A percentile compares a stretch with the other conserved stretches of the same genome.
Conservation (phyloP, 2,113 vertebrate species). For the Edolisoma coerulescens region DNA sequence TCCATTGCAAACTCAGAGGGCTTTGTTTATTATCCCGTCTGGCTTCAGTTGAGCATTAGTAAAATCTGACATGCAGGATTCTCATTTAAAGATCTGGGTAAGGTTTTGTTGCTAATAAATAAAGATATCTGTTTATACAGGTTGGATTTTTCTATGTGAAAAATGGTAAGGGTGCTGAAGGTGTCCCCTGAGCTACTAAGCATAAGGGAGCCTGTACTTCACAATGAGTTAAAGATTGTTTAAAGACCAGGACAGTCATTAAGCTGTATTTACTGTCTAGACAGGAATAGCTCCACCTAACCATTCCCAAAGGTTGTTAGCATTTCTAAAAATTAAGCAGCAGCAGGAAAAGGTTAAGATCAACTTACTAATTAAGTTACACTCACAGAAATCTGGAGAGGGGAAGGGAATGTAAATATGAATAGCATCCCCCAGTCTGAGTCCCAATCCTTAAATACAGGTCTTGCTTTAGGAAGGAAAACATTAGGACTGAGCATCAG, state of each 20-base stretch:
- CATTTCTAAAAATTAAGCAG: slow-evolving; percentile 67
- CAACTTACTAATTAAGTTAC: slow-evolving; percentile 64
- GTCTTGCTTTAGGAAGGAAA: background rate
- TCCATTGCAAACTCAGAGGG: background rate
- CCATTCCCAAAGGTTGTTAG: slow-evolving; percentile 66
- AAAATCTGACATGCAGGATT: background rate
- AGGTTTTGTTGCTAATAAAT: background rate
- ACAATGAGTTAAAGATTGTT: slow-evolving; percentile 38
- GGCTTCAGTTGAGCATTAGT: background rate
- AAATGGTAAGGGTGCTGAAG: background rate
- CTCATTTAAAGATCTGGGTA: background rate
- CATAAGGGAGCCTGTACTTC: background rate
- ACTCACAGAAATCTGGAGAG: slow-evolving; percentile 42
- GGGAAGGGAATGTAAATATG: slow-evolving; percentile 21
- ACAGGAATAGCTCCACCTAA: slow-evolving; percentile 68
- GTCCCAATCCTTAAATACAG: background rate
- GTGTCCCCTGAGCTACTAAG: background rate
- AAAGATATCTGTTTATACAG: background rate
- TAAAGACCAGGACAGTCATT: slow-evolving; percentile 57
- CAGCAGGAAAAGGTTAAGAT: slow-evolving; percentile 60
- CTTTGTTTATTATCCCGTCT: background rate
- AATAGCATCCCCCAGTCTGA: background rate
- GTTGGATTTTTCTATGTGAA: background rate
- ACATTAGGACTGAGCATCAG: background rate
- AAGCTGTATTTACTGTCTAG: slow-evolving; percentile 66